Evolutionary conservation across 2,888 invertebrate genomes (phyloP).

Genomic region (Megamerina dolium): DNA sequence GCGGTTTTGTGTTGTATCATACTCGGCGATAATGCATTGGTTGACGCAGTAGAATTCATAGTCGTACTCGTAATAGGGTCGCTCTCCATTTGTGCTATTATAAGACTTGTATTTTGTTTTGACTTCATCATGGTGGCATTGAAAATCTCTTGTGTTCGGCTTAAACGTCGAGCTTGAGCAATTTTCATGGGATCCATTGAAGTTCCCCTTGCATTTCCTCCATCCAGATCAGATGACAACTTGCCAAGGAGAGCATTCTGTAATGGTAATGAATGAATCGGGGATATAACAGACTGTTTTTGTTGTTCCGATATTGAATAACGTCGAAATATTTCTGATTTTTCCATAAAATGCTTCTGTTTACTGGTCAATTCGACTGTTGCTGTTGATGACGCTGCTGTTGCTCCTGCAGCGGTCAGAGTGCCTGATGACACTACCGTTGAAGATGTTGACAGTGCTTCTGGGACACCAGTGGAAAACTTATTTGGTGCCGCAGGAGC

Average conservation of each 20-base stretch:
- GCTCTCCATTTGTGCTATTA: conserved; percentile 40
- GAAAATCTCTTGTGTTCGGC: conserved; percentile 30
- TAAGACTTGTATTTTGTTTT: conserved; percentile 34
- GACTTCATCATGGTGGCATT: conserved; percentile 28
- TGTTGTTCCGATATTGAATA: conserved; percentile 33
- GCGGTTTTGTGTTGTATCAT: conserved; percentile 3
- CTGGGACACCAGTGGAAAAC: not conserved
- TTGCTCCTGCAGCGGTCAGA: not conserved
- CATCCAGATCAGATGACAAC: too few species aligned
- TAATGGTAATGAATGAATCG: not conserved
- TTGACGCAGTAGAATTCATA: not conserved
- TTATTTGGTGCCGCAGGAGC: conserved; percentile 20
- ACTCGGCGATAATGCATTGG: too few species aligned
- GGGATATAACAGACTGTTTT: conserved; percentile 14
- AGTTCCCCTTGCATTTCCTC: conserved; percentile 5
- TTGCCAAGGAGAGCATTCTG: not conserved
- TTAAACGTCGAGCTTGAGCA: conserved; percentile 24
- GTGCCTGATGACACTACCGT: too few species aligned
- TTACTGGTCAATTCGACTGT: conserved; percentile 25
- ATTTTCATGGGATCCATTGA: conserved; percentile 17
- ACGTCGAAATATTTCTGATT: conserved; percentile 33
- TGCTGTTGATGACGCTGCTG: conserved; percentile 1
- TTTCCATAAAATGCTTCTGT: conserved; percentile 32
- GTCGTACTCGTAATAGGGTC: not conserved
- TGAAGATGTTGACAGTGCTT: not conserved